Evolutionary conservation across 2,888 invertebrate species (phyloP).

Genomic region (Watsonalla cultraria): DNA sequence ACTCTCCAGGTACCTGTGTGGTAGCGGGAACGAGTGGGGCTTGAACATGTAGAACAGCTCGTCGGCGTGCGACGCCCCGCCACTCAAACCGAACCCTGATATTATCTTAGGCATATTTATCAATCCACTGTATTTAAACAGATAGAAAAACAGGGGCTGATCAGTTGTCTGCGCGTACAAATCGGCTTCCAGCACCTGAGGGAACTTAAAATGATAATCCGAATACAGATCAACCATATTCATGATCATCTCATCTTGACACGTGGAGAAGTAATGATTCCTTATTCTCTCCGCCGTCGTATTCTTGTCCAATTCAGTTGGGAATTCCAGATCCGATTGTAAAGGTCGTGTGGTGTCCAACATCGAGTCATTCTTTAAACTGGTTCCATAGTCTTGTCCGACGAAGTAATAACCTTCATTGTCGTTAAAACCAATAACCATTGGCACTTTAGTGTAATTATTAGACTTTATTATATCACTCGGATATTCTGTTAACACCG

Average conservation of each 20-base stretch:
- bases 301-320: conserved; percentile 45
- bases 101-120: conserved; percentile 63
- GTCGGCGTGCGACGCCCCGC: conserved; percentile 66
- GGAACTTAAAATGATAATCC: conserved; percentile 64
- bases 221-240: conserved; percentile 66
- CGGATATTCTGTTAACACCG: conserved; percentile 54
- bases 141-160: conserved; percentile 62
- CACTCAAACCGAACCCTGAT: conserved; percentile 39
- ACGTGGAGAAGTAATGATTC: conserved; percentile 49
- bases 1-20: conserved; percentile 48
- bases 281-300: conserved; percentile 41
- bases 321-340: conserved; percentile 53
- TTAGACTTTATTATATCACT: conserved; percentile 49
- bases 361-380: conserved; percentile 31
- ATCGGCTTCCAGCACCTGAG: conserved; percentile 54
- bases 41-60: conserved; percentile 69
- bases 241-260: conserved; percentile 56
- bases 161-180: conserved; percentile 51
- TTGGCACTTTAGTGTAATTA: conserved; percentile 63
- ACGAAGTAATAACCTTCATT: conserved; percentile 66
- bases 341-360: conserved; percentile 40
- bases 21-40: conserved; percentile 56
- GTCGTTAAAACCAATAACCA: conserved; percentile 66
- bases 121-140: conserved; percentile 59
- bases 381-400: conserved; percentile 54